Percentiles rank a stretch among this genome's conserved stretches.
These are phyloP conservation scores for Neocrepidodera transversa DNA, from an alignment of 2,888 invertebrate species.

Conservation along the genomic window DNA sequence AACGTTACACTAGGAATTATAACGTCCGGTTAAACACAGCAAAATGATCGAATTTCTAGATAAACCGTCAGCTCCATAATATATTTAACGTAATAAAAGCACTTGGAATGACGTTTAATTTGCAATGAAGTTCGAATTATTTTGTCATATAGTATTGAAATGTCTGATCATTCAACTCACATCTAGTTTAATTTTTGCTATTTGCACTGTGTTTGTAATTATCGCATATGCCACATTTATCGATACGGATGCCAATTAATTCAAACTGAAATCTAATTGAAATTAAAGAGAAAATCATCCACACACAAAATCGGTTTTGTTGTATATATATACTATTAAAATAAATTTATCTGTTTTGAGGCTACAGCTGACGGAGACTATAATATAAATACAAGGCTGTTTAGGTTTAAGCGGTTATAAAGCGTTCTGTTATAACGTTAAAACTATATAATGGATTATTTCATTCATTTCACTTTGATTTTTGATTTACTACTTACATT, in stretches of 20 bases:
- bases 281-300: neutral
- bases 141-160: slow-evolving; percentile 8
- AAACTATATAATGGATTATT: no score
- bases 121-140: slow-evolving; percentile 12
- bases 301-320: neutral
- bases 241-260: slow-evolving; percentile 3
- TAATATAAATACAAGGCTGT: no score
- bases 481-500: no score
- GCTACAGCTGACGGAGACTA: no score
- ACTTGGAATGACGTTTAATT: slow-evolving; percentile 12
- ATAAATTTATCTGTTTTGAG: no score
- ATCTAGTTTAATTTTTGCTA: slow-evolving; percentile 5
- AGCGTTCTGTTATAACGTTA: no score
- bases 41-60: neutral
- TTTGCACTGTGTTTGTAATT: slow-evolving; percentile 7
- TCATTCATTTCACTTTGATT: no score
- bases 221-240: slow-evolving; percentile 7
- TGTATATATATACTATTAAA: no score
- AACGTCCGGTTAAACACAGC: neutral
- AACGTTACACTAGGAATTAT: no score
- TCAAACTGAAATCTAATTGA: slow-evolving; percentile 1
- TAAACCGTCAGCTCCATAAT: slow-evolving; percentile 1
- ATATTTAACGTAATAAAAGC: slow-evolving; percentile 14
- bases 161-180: slow-evolving; percentile 9
- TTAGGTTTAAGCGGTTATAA: no score